Evolutionary conservation across 2,888 invertebrate species (phyloP), one percentile per base, ranked within the genome.

Genomic region (Eupithecia centaureata): DNA sequence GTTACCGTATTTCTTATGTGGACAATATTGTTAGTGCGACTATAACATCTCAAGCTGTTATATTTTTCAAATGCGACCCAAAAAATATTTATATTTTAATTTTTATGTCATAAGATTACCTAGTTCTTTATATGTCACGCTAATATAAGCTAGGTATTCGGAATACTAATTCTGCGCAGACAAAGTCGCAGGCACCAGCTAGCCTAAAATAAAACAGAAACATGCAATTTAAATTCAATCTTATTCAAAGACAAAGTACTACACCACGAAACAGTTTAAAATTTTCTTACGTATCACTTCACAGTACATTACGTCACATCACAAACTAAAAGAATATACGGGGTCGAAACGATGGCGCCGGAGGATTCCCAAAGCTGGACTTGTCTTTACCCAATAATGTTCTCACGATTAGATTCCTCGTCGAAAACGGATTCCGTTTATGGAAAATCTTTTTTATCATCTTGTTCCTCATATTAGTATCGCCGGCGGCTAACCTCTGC

Each of bases 361-460:
- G 82, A 2, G 90, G 81, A 1, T 86, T 81, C 12, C 86, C 89
- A 67, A 73, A 89, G 74, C 86, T 88, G 7, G 89, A 82, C 70
- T 81, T 85, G 70, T 91, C 90, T 74, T 83, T 90, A 2, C 90
- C 91, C 56, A 92, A 76, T 52, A 92, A 71, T 5, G 92, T 89
- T 70, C 77, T 85, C 27, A 92, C 72, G 22, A 92, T 82, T 33
- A 90, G 75, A 68, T 92, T 92, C 38, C 84, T 79, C 0, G 90
- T 86, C 8, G 91, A 90, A 65, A 92, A 91, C 1, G 92, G 92
- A 77, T 92, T 92, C 51, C 81, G 84, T 75, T 90, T 92, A 59
- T 86, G 70, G 72, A 92, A 90, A 65, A 92, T 63, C 70, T 90
- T 92, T 61, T 87, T 88, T 0, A 92, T 47, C 85, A 92, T 82